Evolutionary conservation across 2,113 vertebrate species (phyloP).

Genomic region (Oryzias celebensis): DNA sequence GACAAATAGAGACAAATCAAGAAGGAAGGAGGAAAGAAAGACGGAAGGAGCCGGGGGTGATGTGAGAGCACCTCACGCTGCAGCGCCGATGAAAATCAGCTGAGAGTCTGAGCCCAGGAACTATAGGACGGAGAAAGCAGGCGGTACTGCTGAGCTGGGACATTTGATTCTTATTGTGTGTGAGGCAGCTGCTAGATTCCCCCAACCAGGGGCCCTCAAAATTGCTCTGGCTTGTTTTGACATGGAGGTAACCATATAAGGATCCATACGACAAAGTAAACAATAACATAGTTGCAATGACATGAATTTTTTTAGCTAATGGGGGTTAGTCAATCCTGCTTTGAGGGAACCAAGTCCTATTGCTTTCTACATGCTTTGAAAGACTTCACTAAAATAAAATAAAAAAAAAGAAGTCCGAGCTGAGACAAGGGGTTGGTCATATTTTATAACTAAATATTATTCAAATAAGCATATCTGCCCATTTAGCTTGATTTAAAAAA

Average conservation of each 20-base stretch:
- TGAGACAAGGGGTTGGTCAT: constrained; percentile 63
- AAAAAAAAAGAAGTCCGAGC: constrained; percentile 75
- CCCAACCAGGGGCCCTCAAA: constrained; percentile 81
- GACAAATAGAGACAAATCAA: constrained; percentile 57
- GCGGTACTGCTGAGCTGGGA: constrained; percentile 82
- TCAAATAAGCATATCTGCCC: constrained; percentile 62
- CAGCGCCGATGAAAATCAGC: constrained; percentile 63
- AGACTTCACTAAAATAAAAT: constrained; percentile 69
- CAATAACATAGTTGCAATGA: constrained; percentile 97
- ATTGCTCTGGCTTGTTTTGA: constrained; percentile 78
- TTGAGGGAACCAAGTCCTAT: constrained; percentile 73
- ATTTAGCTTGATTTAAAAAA: constrained; percentile 70
- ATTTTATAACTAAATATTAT: constrained; percentile 69
- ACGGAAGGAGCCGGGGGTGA: constrained; percentile 32
- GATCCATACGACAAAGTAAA: constrained; percentile 95
- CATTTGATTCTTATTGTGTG: constrained; percentile 94
- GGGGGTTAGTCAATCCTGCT: constrained; percentile 86
- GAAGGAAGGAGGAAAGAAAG: constrained; percentile 31
- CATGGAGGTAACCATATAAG: constrained; percentile 97
- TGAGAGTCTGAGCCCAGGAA: constrained; percentile 72
- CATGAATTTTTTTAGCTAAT: constrained; percentile 89
- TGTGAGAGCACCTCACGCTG: constrained; percentile 51
- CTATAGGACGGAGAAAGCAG: constrained; percentile 73
- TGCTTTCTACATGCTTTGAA: constrained; percentile 63
- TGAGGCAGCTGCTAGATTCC: constrained; percentile 84